Percentiles rank a stretch among this genome's conserved stretches.
Evolutionary conservation across 2,888 invertebrate species (phyloP).

Genomic region (Erebia aethiops): DNA sequence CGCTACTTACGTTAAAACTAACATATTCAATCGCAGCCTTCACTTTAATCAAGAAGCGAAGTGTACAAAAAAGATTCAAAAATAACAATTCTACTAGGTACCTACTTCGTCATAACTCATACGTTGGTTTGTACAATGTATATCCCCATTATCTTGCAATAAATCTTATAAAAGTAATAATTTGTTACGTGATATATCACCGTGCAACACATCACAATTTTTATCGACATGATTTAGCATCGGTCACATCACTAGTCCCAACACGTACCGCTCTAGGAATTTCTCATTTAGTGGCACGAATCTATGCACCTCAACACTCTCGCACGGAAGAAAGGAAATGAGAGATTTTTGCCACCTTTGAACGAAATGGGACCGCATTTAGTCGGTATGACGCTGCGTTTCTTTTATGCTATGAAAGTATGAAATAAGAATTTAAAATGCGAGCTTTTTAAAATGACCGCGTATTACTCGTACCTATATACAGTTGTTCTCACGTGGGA

Average conservation of each 20-base stretch:
- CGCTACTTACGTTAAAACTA: too few relatives aligned
- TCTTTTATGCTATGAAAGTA: conserved; percentile 7
- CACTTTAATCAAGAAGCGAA: too few relatives aligned
- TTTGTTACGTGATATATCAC: not conserved
- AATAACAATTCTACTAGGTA: too few relatives aligned
- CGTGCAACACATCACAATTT: not conserved
- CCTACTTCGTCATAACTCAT: too few relatives aligned
- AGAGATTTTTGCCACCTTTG: conserved; percentile 39
- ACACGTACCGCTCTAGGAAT: conserved; percentile 61
- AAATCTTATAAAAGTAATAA: not conserved
- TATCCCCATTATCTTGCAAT: too few relatives aligned
- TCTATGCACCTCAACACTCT: conserved; percentile 52
- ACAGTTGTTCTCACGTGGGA: too few relatives aligned
- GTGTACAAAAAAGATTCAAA: too few relatives aligned
- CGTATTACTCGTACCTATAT: not conserved
- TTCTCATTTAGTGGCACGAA: conserved; percentile 66
- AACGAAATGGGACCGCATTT: conserved; percentile 32
- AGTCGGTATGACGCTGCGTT: conserved; percentile 20
- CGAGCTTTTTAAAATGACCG: not conserved
- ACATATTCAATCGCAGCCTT: too few relatives aligned
- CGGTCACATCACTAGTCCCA: conserved; percentile 46
- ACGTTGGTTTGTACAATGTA: too few relatives aligned
- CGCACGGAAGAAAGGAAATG: conserved; percentile 41
- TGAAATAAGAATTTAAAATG: conserved; percentile 10
- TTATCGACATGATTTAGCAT: conserved; percentile 24